Base-by-base conservation (phyloP, 30 jellyfish, hydroid and myxozoan species). In the Calvadosia cruxmelitensis region DNA sequence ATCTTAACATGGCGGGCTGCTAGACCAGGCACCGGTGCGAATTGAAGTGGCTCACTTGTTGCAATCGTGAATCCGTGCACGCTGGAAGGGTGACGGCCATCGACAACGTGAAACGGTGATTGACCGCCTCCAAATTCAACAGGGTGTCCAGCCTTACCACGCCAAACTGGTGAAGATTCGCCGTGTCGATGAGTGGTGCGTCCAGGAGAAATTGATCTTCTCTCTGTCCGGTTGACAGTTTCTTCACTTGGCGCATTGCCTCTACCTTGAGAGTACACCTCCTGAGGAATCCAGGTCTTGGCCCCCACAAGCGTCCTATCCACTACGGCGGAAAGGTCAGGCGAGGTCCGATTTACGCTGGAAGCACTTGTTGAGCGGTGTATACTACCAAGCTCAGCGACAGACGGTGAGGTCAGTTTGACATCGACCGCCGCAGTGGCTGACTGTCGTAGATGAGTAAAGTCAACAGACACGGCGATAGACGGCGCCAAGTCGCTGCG, bases 201-300 rank as follows among this genome's bases (percentile, higher is more conserved):
- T 42, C 20, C 57, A 42, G 57, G 57, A 5, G 57, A 42, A 10
- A 10, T 10, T 10, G 15, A 20, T 42, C 31, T 79, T 79, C 10
- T 78, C 81, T 28, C 69, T 78, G 15, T 77, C 72, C 23, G 82
- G 82, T 24, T 74, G 67, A 69, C 49, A 64, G 63, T 64, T 75
- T 1, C 73, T 27, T 31, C 83, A 53, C 27, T 71, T 81, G 15
- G 35, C 65, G 0, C 70, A 69, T 3, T 52, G 27, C 23, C 64
- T 62, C 28, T 67, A 52, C 76, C 71, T 79, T 73, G 87, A 52
- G 82, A 26, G 63, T 82, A 69, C 1, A 82, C 79, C 36, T 74
- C 94, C 31, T 82, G 84, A 13, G 94, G 94, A 7, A 74, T 65
- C 94, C 94, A 82, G 0, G 94, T 82, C 36, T 82, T 82, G 3